Base-by-base conservation (phyloP, 2,113 vertebrate genomes). In the Neolamprologus longior region DNA sequence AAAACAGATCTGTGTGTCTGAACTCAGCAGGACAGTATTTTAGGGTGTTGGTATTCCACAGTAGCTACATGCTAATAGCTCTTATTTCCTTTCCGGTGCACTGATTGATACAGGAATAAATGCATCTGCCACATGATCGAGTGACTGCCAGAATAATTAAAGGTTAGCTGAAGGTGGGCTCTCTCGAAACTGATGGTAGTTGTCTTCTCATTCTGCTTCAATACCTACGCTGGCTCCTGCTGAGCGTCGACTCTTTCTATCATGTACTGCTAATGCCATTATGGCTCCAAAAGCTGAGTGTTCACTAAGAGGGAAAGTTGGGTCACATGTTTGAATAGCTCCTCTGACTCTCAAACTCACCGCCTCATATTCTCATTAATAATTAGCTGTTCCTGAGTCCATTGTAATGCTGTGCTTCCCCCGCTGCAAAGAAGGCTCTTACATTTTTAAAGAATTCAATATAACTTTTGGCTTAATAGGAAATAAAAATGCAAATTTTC, bases 61-160 rank as follows among this genome's bases (percentile, higher is more conserved):
- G 82, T 10, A 33, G 17, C 28, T 61, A 61, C 55, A 26, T 40
- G 47, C 68, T 47, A 71, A 90, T 52, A 47, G 85, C 88, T 68
- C 35, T 31, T 13, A 26, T 61, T 66, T 71, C 71, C 37, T 87
- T 52, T 90, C 61, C 10, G 3, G 37, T 24, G 58, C 7, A 5
- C 68, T 90, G 88, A 89, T 84, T 87, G 90, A 88, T 85, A 71
- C 50, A 63, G 54, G 81, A 88, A 90, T 79, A 84, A 85, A 84
- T 87, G 80, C 68, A 63, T 87, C 61, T 45, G 81, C 85, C 33
- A 19, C 76, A 52, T 61, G 83, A 88, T 61, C 7, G 57, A 81
- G 61, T 81, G 85, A 85, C 86, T 91, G 88, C 61, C 88, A 79
- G 79, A 58, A 15, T 90, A 91, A 95, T 93, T 90, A 92, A 88